Conservation (phyloP, 2,888 invertebrate species). For the Furcula furcula region DNA sequence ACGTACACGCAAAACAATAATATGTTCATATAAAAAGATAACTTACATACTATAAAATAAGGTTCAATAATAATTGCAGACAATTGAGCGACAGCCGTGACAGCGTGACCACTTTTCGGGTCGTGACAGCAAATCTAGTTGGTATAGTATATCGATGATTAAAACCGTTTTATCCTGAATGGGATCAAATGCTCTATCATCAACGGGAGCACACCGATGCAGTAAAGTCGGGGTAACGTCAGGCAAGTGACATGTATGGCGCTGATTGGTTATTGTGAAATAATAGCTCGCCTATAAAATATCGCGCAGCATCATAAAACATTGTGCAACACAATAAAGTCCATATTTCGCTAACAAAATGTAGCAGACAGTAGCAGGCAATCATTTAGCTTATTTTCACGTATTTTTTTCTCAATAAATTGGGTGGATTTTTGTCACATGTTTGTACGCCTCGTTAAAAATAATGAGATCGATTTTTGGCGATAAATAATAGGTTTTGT, state of each 20-base stretch:
- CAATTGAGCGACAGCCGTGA: no score
- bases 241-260: slow-evolving; percentile 66
- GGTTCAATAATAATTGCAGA: no score
- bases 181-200: slow-evolving; percentile 12
- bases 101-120: no score
- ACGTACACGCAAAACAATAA: no score
- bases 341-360: slow-evolving; percentile 20
- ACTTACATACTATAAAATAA: no score
- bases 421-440: slow-evolving; percentile 66
- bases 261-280: slow-evolving; percentile 77
- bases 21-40: no score
- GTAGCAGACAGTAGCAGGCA: slow-evolving; percentile 32
- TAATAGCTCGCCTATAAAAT: slow-evolving; percentile 59
- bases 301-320: slow-evolving; percentile 24
- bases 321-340: slow-evolving; percentile 27
- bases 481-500: slow-evolving; percentile 55
- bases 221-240: slow-evolving; percentile 55
- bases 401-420: slow-evolving; percentile 57
- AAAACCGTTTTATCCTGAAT: not conserved
- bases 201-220: slow-evolving; percentile 28
- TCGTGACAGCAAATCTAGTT: no score
- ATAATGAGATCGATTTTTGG: slow-evolving; percentile 67
- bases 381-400: slow-evolving; percentile 56
- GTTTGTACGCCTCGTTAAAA: slow-evolving; percentile 66
- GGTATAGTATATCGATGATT: no score